Percentiles rank a stretch among this genome's conserved stretches.
Evolutionary conservation across 23 tunicate species (phyloP).

Genomic region (Styela plicata): DNA sequence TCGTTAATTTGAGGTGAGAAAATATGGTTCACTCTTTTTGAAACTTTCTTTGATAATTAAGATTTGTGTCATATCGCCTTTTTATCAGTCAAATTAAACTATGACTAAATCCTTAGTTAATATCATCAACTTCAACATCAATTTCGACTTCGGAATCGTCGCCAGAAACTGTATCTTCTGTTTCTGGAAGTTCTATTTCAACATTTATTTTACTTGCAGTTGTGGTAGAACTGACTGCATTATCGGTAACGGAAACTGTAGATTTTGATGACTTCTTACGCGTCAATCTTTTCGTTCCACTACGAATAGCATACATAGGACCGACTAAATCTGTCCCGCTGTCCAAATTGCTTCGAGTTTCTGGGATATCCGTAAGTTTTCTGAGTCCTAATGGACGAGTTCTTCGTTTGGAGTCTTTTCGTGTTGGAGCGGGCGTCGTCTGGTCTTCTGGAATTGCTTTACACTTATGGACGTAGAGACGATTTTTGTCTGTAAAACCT

Average conservation of each 20-base stretch:
- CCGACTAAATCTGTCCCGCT: background rate
- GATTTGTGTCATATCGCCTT: too few relatives aligned
- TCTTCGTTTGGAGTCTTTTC: background rate
- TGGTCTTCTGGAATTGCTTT: background rate
- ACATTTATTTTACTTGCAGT: background rate
- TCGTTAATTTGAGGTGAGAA: too few relatives aligned
- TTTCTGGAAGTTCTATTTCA: constrained; percentile 4
- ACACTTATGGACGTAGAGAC: constrained; percentile 8
- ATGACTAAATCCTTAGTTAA: too few relatives aligned
- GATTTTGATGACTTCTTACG: background rate
- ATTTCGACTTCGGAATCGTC: background rate
- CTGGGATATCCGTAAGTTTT: background rate
- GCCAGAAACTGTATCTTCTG: background rate
- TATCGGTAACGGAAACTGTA: background rate
- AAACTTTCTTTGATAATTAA: too few relatives aligned
- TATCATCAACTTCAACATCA: constrained; percentile 18
- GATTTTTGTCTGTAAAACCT: background rate
- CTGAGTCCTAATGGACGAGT: background rate
- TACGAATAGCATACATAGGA: constrained; percentile 28
- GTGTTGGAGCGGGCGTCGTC: background rate
- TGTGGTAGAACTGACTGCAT: background rate
- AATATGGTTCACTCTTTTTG: too few relatives aligned
- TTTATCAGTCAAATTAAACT: too few relatives aligned
- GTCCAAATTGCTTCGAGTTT: background rate
- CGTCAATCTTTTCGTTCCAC: background rate